These are phyloP conservation scores for Cyanoderma ruficeps DNA, from an alignment of 2,113 vertebrate species.

Conservation along the genomic window DNA sequence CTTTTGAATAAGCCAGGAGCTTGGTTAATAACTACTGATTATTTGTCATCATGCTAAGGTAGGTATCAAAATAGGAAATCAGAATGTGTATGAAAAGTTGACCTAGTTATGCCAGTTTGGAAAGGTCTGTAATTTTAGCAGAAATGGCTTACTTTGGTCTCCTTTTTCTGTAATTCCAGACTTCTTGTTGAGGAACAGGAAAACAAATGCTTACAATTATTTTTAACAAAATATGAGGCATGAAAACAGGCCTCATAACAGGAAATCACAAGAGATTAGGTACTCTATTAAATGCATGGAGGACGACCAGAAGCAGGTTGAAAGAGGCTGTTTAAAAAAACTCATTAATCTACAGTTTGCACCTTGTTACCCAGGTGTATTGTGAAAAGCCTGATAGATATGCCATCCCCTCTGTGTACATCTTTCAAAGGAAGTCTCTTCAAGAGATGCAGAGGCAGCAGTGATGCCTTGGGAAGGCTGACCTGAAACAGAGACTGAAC, in stretches of 20 bases:
- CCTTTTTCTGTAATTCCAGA: background rate
- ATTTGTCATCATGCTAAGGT: background rate
- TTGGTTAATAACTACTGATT: background rate
- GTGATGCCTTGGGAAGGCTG: no score
- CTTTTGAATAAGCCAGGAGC: background rate
- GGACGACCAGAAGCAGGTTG: background rate
- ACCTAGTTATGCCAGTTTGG: background rate
- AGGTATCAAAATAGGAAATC: background rate
- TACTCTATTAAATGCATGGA: fast-evolving
- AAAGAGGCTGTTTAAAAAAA: background rate
- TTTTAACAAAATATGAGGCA: background rate
- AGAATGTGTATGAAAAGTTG: background rate
- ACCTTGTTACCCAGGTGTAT: background rate
- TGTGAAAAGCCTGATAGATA: background rate
- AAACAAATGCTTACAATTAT: background rate
- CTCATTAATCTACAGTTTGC: background rate
- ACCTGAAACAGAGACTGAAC: no score
- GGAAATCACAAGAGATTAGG: background rate
- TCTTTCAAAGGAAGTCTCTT: background rate
- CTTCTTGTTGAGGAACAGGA: background rate
- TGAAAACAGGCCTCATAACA: background rate
- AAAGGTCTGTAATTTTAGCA: background rate
- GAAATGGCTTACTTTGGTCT: background rate
- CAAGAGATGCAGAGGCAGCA: background rate
- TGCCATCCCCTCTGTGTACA: background rate